phyloP scores from a whole-genome alignment of 2,113 vertebrate genomes.

The Antechinus stuartii region DNA sequence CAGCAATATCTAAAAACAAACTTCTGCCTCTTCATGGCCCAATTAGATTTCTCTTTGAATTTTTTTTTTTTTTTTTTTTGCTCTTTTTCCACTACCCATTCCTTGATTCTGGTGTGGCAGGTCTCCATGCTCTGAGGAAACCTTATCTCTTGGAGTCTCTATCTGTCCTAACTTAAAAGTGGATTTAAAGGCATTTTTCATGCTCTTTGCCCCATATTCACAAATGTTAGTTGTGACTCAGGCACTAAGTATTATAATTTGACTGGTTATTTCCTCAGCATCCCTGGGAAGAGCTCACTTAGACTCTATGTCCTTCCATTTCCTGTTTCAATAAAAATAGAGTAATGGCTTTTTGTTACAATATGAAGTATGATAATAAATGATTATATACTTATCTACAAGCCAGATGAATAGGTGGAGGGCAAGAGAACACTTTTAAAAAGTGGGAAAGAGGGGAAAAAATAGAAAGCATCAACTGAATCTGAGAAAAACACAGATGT shows the following conservation, averaged over 20 bases:
- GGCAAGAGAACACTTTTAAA: slow-evolving; percentile 43
- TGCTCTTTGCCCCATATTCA: not conserved
- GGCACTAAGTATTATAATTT: not conserved
- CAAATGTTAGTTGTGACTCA: not conserved
- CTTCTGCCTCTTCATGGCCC: rapidly evolving
- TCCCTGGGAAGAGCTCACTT: slow-evolving; percentile 17
- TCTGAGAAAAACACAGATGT: slow-evolving; percentile 77
- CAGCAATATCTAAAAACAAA: not conserved
- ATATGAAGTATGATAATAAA: slow-evolving; percentile 55
- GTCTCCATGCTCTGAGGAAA: not conserved
- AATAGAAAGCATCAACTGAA: slow-evolving; percentile 60
- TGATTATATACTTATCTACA: slow-evolving; percentile 55
- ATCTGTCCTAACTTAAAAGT: not conserved
- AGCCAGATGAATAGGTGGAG: slow-evolving; percentile 60
- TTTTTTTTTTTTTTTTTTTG: not conserved
- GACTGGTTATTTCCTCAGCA: not conserved
- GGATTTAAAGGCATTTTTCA: not conserved
- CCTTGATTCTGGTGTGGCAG: not conserved
- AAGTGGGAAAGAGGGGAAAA: not conserved
- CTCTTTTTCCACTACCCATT: not conserved
- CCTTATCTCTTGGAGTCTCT: not conserved
- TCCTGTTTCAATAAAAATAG: slow-evolving; percentile 67
- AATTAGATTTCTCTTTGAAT: not conserved
- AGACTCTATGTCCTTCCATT: slow-evolving; percentile 50
- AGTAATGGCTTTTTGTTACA: slow-evolving; percentile 54